Base-by-base conservation (phyloP, 2,888 invertebrate genomes). In the Sipha maydis region DNA sequence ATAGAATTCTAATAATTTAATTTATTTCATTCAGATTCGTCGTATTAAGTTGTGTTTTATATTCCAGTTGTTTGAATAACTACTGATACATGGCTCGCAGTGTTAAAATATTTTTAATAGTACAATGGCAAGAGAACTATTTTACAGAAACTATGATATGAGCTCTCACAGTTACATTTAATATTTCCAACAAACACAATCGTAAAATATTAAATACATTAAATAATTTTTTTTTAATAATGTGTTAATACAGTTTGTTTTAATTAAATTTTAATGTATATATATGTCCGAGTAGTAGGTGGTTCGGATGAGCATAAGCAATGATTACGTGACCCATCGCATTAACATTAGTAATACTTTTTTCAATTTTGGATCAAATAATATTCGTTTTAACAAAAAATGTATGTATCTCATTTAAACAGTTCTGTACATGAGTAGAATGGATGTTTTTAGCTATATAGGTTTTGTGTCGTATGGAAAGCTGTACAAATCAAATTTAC, bases 181-280 rank as follows among this genome's bases (percentile, higher is more conserved):
- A 34, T 56, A 34, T 41, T 54, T 69, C 28, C 17, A 21, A 56
- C n/a, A 5, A 2, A 5, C 56, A n/a, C 8, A 75, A 73, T 38
- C 25, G 73, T 75, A 75, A 75, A 75, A 56, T n/a, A 83, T 75
- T 7, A 54, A 83, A 83, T 75, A 21, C 73, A 19, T 73, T 54
- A 25, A n/a, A n/a, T 38, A 28, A 61, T 56, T 56, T 17, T 71
- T 77, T 34, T 75, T 85, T 85, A 84, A 76, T 54, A 76, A 85
- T 25, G 41, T 31, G 41, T 77, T 41, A 3, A 56, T 34, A 56
- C 9, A 85, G 61, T 31, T 17, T n/a, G 61, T 77, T 85, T 85
- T 85, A 85, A 85, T 85, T 77, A 85, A 77, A 85, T 76, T 67
- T 85, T 41, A 77, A 85, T 48, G 31, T 14, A 48, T 31, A 54